phyloP scores from a whole-genome alignment of 1,140 invertebrate species.

The Drosophila ohnishii region DNA sequence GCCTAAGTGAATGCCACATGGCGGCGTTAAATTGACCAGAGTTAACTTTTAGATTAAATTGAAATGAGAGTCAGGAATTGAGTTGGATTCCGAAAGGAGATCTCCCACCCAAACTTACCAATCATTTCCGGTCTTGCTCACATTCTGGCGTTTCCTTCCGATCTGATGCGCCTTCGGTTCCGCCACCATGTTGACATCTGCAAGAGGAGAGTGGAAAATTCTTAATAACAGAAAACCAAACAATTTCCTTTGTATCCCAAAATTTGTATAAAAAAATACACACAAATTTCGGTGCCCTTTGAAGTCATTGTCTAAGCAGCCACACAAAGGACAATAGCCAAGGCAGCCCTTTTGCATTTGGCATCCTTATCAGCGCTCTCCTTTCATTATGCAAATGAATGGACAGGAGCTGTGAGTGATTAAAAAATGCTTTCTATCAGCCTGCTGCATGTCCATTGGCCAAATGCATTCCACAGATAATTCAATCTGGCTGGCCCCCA shows the following conservation, averaged over 20 bases:
- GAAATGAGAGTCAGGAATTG: constrained; percentile 41
- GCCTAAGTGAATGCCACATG: constrained; percentile 63
- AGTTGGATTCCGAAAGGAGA: neutral
- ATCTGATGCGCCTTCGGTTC: constrained; percentile 93
- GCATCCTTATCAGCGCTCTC: constrained; percentile 24
- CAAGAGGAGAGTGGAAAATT: constrained; percentile 24
- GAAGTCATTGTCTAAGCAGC: constrained; percentile 45
- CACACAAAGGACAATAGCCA: constrained; percentile 41
- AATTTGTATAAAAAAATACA: constrained; percentile 33
- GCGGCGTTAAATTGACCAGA: constrained; percentile 70
- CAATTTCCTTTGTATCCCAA: constrained; percentile 35
- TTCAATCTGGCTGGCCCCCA: constrained; percentile 54
- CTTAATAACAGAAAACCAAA: constrained; percentile 29
- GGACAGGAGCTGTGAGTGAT: constrained; percentile 45
- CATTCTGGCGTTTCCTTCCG: constrained; percentile 90
- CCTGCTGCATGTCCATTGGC: constrained; percentile 38
- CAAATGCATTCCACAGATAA: constrained; percentile 55
- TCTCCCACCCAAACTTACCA: constrained; percentile 85
- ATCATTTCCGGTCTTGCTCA: constrained; percentile 91
- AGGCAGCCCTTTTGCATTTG: constrained; percentile 27
- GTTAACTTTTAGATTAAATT: constrained; percentile 70
- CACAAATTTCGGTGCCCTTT: constrained; percentile 44
- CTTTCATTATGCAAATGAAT: constrained; percentile 75
- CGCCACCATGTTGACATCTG: constrained; percentile 89
- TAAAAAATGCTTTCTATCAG: constrained; percentile 46